phyloP scores from a whole-genome alignment of 2,797 vertebrate species.

The Crenuchus spilurus region DNA sequence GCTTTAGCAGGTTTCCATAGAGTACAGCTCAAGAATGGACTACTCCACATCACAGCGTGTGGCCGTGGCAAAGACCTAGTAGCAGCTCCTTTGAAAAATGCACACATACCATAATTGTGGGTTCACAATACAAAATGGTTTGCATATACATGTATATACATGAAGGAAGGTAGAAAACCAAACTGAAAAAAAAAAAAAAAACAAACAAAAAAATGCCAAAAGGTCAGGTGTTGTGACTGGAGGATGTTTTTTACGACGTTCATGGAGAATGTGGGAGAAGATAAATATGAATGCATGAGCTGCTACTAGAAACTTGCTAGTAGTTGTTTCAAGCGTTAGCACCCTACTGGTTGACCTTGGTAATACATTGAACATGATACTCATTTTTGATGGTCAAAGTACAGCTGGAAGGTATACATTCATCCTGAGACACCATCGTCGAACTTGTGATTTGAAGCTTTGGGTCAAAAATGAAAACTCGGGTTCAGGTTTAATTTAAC shows the following conservation, averaged over 20 bases:
- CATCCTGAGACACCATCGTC: constrained; percentile 67
- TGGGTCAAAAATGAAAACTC: constrained; percentile 40
- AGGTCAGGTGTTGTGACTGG: constrained; percentile 26
- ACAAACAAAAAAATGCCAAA: constrained; percentile 33
- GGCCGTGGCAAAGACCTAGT: constrained; percentile 73
- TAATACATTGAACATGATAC: constrained; percentile 56
- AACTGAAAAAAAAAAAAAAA: constrained; percentile 41
- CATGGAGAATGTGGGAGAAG: background rate
- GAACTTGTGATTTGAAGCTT: constrained; percentile 48
- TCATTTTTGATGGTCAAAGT: constrained; percentile 54
- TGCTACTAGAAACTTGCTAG: constrained; percentile 73
- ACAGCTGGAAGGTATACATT: constrained; percentile 68
- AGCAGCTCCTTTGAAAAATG: constrained; percentile 74
- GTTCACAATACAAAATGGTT: constrained; percentile 59
- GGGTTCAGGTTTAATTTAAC: constrained; percentile 8
- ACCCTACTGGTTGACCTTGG: constrained; percentile 52
- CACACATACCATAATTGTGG: constrained; percentile 59
- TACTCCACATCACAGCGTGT: constrained; percentile 67
- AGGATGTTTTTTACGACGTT: constrained; percentile 13
- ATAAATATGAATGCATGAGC: constrained; percentile 54
- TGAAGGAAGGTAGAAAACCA: constrained; percentile 42
- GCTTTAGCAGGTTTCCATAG: constrained; percentile 61
- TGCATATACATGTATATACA: constrained; percentile 53
- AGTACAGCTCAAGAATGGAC: constrained; percentile 64
- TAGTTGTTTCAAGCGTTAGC: constrained; percentile 42